These are phyloP conservation scores for Bibio marci DNA, from an alignment of 2,888 invertebrate species.

Conservation along the genomic window DNA sequence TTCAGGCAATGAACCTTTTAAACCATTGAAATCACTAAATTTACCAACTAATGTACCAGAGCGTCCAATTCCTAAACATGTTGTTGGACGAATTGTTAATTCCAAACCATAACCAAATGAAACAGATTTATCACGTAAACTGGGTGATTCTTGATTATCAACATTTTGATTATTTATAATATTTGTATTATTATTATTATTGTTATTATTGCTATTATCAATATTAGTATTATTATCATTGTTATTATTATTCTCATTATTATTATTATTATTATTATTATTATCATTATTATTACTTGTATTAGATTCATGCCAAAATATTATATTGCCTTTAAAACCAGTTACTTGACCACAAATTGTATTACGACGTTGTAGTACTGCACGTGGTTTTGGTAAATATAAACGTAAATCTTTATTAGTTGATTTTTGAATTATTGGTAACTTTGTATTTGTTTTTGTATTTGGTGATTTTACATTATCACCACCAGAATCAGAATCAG, in stretches of 20 bases:
- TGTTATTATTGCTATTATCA: too few species aligned
- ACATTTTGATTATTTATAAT: too few species aligned
- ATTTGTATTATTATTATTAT: too few species aligned
- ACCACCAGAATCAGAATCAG: slow-evolving; percentile 33
- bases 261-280: too few species aligned
- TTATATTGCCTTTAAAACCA: slow-evolving; percentile 23
- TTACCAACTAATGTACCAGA: slow-evolving; percentile 10
- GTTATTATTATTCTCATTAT: too few species aligned
- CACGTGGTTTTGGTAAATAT: slow-evolving; percentile 58
- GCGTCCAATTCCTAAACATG: slow-evolving; percentile 36
- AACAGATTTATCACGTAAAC: slow-evolving; percentile 57
- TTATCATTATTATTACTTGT: slow-evolving; percentile 26
- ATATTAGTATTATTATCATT: slow-evolving; percentile 6
- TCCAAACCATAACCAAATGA: slow-evolving; percentile 62
- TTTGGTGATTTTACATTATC: slow-evolving; percentile 38
- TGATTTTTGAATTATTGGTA: slow-evolving; percentile 27
- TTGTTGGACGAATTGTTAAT: slow-evolving; percentile 47
- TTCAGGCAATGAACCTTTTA: slow-evolving; percentile 11
- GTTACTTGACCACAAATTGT: slow-evolving; percentile 69
- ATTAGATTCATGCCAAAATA: slow-evolving; percentile 60
- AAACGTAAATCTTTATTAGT: slow-evolving; percentile 33
- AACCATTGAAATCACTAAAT: slow-evolving; percentile 9
- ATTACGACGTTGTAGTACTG: slow-evolving; percentile 57
- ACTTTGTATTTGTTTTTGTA: slow-evolving; percentile 15
- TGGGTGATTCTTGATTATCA: slow-evolving; percentile 27